phyloP scores from a whole-genome alignment of 2,888 invertebrate genomes.

The Drosophila incognita region DNA sequence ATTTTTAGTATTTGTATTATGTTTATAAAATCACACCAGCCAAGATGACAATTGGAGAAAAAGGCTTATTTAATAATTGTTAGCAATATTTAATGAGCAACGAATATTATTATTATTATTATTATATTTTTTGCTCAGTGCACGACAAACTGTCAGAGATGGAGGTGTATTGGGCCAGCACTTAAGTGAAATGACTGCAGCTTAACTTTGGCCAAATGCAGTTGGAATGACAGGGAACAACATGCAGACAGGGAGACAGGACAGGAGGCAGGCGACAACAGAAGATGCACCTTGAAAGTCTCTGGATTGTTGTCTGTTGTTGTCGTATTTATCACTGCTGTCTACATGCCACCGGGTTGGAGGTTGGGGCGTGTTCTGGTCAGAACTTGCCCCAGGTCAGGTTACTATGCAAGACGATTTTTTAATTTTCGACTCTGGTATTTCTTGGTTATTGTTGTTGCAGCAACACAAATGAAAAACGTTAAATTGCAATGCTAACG shows the following conservation, averaged over 20 bases:
- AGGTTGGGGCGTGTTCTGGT: constrained; percentile 34
- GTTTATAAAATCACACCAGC: neutral
- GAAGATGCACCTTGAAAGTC: constrained; percentile 13
- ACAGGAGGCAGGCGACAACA: constrained; percentile 1
- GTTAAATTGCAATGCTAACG: constrained; percentile 41
- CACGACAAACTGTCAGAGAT: constrained; percentile 25
- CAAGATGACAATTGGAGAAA: neutral
- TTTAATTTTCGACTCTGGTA: constrained; percentile 52
- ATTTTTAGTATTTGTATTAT: neutral
- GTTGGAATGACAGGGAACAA: constrained; percentile 64
- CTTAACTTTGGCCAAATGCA: constrained; percentile 77
- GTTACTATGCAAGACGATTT: constrained; percentile 52
- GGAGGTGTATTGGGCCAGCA: constrained; percentile 52
- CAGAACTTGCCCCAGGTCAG: constrained; percentile 68
- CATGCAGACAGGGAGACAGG: constrained; percentile 3
- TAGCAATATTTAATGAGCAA: neutral
- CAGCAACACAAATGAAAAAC: constrained; percentile 49
- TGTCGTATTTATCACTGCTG: constrained; percentile 75
- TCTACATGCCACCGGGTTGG: constrained; percentile 35
- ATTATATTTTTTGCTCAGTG: constrained; percentile 36
- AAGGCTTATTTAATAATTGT: neutral
- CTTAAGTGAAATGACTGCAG: constrained; percentile 68
- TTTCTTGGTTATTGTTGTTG: constrained; percentile 23
- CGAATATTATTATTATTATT: no score
- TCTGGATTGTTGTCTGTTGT: constrained; percentile 55